Evolutionary conservation across 1,140 invertebrate species (phyloP), one percentile per base, ranked within the genome.

Genomic region (Matsumurasca onukii): DNA sequence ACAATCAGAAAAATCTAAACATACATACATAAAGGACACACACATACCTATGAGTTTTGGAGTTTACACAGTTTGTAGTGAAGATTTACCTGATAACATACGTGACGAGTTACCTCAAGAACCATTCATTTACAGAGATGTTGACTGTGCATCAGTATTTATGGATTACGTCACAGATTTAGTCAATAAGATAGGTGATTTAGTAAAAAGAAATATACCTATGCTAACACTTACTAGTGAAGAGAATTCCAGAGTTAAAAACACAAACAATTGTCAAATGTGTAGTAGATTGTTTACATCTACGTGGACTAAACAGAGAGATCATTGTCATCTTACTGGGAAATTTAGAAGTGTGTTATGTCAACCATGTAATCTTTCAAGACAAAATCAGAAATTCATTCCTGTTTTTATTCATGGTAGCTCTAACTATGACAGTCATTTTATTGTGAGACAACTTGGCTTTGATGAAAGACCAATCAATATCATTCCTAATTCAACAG

Each of bases 401-500:
- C 52, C 66, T 22, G 31, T 68, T 3, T 59, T 55, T 27, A 29
- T 68, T 0, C 67, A 68, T 29, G 45, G 45, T 29, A 30, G 57
- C 5, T 68, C 67, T 20, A 45, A 68, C 3, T 68, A 68, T 68
- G 67, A 62, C 22, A 20, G 20, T 13, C 67, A 68, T 59, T 68
- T 68, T 31, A 68, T 68, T 20, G 24, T 68, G 31, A 61, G 51
- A 57, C 17, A 63, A 49, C 49, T 68, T 22, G 67, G 48, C 31
- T 68, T 27, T 49, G 67, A 68, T 34, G 22, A 49, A 5, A 13
- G 31, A 30, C 22, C 48, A 49, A 63, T 68, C 15, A 51, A 25
- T 68, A 31, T 68, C 1, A 68, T 68, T 20, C 57, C 57, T 24
- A 68, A 68, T 30, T 49, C 24, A n/a, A 68, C n/a, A 39, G 67